Percentiles rank a stretch among this genome's conserved stretches.
These are phyloP conservation scores for Promerops cafer DNA, from an alignment of 2,113 vertebrate species.

Conservation along the genomic window DNA sequence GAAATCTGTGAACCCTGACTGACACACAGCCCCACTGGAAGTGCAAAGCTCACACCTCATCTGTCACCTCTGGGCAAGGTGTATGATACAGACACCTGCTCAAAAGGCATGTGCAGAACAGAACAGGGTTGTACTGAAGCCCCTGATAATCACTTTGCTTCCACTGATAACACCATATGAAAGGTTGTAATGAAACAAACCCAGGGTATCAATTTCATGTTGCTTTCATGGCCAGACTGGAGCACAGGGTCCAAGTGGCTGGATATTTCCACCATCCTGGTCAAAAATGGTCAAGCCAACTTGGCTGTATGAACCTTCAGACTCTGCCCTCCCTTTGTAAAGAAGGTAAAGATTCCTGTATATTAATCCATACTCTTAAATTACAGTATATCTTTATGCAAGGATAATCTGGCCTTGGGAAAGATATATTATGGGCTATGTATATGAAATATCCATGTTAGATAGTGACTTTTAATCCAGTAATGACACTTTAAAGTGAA, in stretches of 20 bases:
- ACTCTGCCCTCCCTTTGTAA: neutral
- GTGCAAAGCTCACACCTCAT: neutral
- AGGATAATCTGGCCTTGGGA: neutral
- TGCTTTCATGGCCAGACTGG: constrained; percentile 13
- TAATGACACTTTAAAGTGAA: neutral
- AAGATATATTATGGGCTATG: neutral
- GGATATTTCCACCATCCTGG: neutral
- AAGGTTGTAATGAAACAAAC: neutral
- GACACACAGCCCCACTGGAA: neutral
- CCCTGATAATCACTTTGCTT: constrained; percentile 69
- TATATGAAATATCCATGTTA: neutral
- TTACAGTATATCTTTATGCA: neutral
- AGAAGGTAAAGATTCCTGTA: neutral
- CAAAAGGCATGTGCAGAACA: constrained; percentile 1
- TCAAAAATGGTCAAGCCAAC: neutral
- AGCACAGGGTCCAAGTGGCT: neutral
- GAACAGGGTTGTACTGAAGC: constrained; percentile 61
- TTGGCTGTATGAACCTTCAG: constrained; percentile 48
- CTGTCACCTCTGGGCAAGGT: neutral
- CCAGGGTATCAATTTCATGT: neutral
- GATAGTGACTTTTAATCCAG: neutral
- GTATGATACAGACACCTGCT: neutral
- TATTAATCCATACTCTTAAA: neutral
- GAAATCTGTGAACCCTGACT: neutral
- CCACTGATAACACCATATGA: constrained; percentile 45